Evolutionary conservation across 2,888 invertebrate species (phyloP).

Genomic region (Sussaba pulchella): DNA sequence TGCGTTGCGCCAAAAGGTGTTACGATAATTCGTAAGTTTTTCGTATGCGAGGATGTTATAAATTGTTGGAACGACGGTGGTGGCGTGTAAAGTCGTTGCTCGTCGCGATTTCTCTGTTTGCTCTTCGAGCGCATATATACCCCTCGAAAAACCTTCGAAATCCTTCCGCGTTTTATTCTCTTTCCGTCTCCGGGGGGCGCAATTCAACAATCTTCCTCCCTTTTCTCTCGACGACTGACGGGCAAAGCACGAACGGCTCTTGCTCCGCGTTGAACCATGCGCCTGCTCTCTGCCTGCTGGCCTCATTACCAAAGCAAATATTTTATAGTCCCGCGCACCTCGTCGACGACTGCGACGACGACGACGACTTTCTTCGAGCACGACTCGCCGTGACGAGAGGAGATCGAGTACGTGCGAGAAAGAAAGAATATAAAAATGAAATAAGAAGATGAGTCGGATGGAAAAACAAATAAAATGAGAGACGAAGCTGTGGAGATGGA

Average conservation of each 20-base stretch:
- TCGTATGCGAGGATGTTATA: conserved; percentile 58
- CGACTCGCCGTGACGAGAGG: conserved; percentile 21
- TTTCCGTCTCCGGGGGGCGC: conserved; percentile 6
- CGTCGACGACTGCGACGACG: conserved; percentile 70
- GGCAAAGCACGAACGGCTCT: conserved; percentile 43
- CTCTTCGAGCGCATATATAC: conserved; percentile 71
- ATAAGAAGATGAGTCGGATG: conserved; percentile 22
- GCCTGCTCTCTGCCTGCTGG: conserved; percentile 73
- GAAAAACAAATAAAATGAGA: conserved; percentile 29
- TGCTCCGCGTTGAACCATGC: conserved; percentile 73
- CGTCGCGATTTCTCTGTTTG: conserved; percentile 78
- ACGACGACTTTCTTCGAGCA: conserved; percentile 57
- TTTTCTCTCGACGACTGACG: conserved; percentile 30
- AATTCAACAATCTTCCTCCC: conserved; percentile 12
- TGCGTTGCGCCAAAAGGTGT: conserved; percentile 71
- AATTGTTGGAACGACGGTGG: conserved; percentile 29
- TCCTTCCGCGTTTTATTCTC: conserved; percentile 36
- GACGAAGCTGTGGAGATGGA: neutral
- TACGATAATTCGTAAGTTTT: conserved; percentile 77
- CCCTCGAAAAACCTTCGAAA: conserved; percentile 45
- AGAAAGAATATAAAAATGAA: conserved; percentile 13
- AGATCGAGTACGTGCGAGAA: conserved; percentile 22
- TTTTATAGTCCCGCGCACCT: conserved; percentile 81
- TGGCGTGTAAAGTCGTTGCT: conserved; percentile 20
- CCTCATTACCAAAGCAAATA: conserved; percentile 84